A percentile compares a stretch with the other conserved stretches of the same genome.
phyloP scores from a whole-genome alignment of 2,888 invertebrate genomes.

The Prosapia bicincta region DNA sequence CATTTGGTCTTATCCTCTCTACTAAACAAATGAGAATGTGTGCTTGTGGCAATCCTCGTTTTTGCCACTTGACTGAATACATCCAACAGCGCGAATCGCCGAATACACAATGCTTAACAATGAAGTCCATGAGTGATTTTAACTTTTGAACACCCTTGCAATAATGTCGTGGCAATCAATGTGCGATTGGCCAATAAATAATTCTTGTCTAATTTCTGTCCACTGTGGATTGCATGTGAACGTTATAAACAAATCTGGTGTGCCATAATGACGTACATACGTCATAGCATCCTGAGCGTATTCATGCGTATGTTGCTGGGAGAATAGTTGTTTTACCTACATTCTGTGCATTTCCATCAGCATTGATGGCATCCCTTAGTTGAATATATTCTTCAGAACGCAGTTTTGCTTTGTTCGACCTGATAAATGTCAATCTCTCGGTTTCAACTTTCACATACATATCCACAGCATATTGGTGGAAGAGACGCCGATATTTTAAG shows the following conservation, averaged over 20 bases:
- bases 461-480: conserved; percentile 44
- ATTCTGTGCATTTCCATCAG: conserved; percentile 37
- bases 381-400: conserved; percentile 42
- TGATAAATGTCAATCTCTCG: conserved; percentile 41
- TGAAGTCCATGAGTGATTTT: conserved; percentile 14
- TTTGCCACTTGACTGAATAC: conserved; percentile 41
- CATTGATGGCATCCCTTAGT: conserved; percentile 41
- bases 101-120: conserved; percentile 26
- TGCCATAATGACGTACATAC: conserved; percentile 39
- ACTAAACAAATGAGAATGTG: neutral
- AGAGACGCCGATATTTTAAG: conserved; percentile 19
- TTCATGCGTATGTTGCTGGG: conserved; percentile 42
- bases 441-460: conserved; percentile 44
- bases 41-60: conserved; percentile 41
- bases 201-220: conserved; percentile 37
- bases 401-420: conserved; percentile 42
- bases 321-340: conserved; percentile 39
- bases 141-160: conserved; percentile 32
- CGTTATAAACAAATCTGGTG: conserved; percentile 40
- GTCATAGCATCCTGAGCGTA: conserved; percentile 43
- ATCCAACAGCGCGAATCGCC: conserved; percentile 31
- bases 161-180: conserved; percentile 41
- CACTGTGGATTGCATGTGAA: conserved; percentile 41
- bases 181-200: conserved; percentile 33
- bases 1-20: conserved; percentile 35